Evolutionary conservation across 1,140 invertebrate species (phyloP).

Genomic region (Eubasilissa regina): DNA sequence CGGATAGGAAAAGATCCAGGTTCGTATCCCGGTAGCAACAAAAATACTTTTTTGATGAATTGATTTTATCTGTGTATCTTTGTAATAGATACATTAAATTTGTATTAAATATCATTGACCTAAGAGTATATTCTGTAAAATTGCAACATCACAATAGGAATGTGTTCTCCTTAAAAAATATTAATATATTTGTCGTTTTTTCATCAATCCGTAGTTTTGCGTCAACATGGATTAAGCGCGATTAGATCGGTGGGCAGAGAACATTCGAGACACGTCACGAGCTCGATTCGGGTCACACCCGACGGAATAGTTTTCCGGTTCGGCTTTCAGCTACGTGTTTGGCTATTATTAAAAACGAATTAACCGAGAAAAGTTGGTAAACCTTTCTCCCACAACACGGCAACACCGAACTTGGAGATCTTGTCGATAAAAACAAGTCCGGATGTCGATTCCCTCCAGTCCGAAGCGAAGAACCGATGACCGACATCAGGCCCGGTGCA

Average conservation of each 20-base stretch:
- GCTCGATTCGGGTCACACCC: slow-evolving; percentile 33
- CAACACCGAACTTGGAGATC: slow-evolving; percentile 36
- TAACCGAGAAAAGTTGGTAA: slow-evolving; percentile 33
- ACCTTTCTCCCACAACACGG: slow-evolving; percentile 6
- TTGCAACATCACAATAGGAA: too few relatives aligned
- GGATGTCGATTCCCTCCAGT: background rate
- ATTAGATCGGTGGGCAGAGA: slow-evolving; percentile 18
- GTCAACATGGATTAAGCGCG: slow-evolving; percentile 7
- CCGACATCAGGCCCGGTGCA: too few relatives aligned
- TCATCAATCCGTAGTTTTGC: background rate
- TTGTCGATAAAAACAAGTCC: slow-evolving; percentile 31
- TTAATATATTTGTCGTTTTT: slow-evolving; percentile 7
- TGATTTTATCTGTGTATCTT: too few relatives aligned
- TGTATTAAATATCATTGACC: too few relatives aligned
- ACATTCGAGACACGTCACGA: slow-evolving; percentile 5
- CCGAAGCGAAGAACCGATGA: too few relatives aligned
- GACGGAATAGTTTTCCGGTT: slow-evolving; percentile 21
- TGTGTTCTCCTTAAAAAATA: too few relatives aligned
- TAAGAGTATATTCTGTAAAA: too few relatives aligned
- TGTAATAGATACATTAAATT: too few relatives aligned
- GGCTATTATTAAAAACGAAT: slow-evolving; percentile 49
- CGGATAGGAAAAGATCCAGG: too few relatives aligned
- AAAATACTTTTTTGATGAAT: too few relatives aligned
- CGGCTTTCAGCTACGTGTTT: slow-evolving; percentile 26
- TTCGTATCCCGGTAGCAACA: too few relatives aligned